Percentiles rank a stretch among this genome's conserved stretches.
Evolutionary conservation across 2,797 vertebrate genomes (phyloP).

Genomic region (Fratercula arctica): DNA sequence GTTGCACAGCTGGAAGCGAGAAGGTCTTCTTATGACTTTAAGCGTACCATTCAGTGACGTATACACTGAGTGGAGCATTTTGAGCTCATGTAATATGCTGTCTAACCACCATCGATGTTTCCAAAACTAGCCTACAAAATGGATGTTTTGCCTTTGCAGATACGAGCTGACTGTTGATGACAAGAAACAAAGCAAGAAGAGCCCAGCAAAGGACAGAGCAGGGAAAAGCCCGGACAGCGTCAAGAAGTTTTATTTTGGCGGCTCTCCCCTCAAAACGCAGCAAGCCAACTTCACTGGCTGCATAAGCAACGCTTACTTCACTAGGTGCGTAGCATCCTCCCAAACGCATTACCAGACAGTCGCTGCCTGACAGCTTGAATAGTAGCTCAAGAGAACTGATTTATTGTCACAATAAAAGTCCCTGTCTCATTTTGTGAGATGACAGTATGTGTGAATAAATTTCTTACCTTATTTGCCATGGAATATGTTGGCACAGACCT

Average conservation of each 20-base stretch:
- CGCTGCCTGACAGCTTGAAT: not conserved
- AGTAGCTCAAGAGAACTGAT: not conserved
- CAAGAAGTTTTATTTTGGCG: conserved; percentile 91
- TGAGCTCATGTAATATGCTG: not conserved
- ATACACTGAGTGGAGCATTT: not conserved
- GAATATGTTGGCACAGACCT: not conserved
- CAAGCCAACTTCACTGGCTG: conserved; percentile 94
- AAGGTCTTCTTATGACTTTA: not conserved
- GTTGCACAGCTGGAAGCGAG: not conserved
- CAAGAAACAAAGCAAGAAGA: conserved; percentile 82
- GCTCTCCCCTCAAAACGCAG: conserved; percentile 81
- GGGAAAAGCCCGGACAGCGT: conserved; percentile 40
- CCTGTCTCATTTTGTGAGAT: not conserved
- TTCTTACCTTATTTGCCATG: not conserved
- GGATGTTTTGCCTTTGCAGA: conserved; percentile 74
- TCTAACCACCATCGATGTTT: not conserved
- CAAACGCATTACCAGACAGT: not conserved
- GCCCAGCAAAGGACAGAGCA: conserved; percentile 56
- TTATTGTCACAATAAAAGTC: conserved; percentile 9
- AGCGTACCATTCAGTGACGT: not conserved
- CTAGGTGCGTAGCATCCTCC: conserved; percentile 80
- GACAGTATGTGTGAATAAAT: not conserved
- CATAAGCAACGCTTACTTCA: conserved; percentile 94
- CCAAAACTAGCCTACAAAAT: not conserved
- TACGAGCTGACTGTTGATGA: conserved; percentile 90